phyloP scores from a whole-genome alignment of 2,888 invertebrate species.

The Agriotes lineatus region DNA sequence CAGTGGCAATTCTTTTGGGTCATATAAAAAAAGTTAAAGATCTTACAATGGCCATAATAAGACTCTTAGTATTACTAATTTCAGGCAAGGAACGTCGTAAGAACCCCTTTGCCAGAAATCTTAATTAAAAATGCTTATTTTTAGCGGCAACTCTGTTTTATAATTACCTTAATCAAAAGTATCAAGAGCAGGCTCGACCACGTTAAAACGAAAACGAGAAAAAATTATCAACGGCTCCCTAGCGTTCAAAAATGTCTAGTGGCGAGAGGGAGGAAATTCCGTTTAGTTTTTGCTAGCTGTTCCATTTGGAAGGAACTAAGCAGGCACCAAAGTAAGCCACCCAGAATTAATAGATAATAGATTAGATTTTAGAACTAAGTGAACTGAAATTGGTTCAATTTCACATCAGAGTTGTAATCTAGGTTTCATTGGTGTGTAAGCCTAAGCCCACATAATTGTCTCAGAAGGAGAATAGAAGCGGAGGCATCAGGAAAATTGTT shows the following conservation, averaged over 20 bases:
- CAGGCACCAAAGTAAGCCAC: conserved; percentile 34
- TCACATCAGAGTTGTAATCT: conserved; percentile 45
- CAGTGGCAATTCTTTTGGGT: too few species aligned
- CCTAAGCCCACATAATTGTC: conserved; percentile 42
- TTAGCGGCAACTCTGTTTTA: neutral
- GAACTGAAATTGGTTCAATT: conserved; percentile 47
- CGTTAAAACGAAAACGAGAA: neutral
- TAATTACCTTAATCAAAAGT: conserved; percentile 11
- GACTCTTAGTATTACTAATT: too few species aligned
- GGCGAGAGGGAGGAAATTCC: neutral
- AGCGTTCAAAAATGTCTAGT: neutral
- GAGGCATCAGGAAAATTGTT: conserved; percentile 23
- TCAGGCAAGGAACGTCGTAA: too few species aligned
- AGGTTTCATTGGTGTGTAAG: conserved; percentile 42
- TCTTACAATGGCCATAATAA: too few species aligned
- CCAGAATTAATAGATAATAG: conserved; percentile 46
- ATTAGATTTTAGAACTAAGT: conserved; percentile 44
- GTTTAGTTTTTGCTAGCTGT: neutral
- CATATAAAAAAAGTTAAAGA: too few species aligned
- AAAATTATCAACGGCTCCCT: neutral
- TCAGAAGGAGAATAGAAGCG: conserved; percentile 21
- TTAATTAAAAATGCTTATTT: too few species aligned
- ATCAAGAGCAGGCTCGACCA: neutral
- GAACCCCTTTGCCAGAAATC: too few species aligned
- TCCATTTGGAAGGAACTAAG: conserved; percentile 9